Conservation (phyloP, 2,113 vertebrate genomes). For the Siniperca knerii region DNA sequence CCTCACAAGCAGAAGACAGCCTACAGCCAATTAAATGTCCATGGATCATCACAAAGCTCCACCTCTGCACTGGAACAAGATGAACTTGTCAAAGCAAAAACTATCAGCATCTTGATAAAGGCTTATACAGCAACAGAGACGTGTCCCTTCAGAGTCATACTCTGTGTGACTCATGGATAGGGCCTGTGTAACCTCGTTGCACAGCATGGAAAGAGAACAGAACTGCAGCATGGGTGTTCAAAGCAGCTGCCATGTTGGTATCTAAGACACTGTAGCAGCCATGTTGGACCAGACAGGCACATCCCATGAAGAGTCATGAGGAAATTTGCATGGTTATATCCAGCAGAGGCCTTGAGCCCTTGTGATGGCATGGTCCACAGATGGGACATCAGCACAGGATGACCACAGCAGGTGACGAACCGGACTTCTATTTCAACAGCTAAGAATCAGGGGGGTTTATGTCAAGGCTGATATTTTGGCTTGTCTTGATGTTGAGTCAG, state of each 20-base stretch:
- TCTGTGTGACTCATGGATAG: slow-evolving; percentile 45
- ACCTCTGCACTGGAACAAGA: slow-evolving; percentile 25
- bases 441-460: slow-evolving; percentile 36
- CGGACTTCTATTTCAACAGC: slow-evolving; percentile 48
- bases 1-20: slow-evolving; percentile 38
- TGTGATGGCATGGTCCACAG: slow-evolving; percentile 48
- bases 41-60: slow-evolving; percentile 42
- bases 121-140: slow-evolving; percentile 45
- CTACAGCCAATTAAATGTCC: slow-evolving; percentile 40
- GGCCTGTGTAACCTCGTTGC: slow-evolving; percentile 12
- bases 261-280: slow-evolving; percentile 72
- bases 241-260: slow-evolving; percentile 67
- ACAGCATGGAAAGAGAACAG: slow-evolving; percentile 28
- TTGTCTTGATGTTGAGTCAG: slow-evolving; percentile 49
- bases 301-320: slow-evolving; percentile 45
- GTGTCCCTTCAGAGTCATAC: slow-evolving; percentile 3
- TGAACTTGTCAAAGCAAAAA: slow-evolving; percentile 38
- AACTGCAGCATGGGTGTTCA: slow-evolving; percentile 29
- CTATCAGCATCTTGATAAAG: slow-evolving; percentile 68
- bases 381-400: slow-evolving; percentile 34
- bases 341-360: slow-evolving; percentile 62
- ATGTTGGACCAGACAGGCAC: slow-evolving; percentile 60
- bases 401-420: slow-evolving; percentile 36
- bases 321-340: slow-evolving; percentile 46
- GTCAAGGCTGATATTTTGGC: slow-evolving; percentile 52